These are phyloP conservation scores for Copidosoma floridanum DNA, from an alignment of 1,140 invertebrate species.

Conservation along the genomic window DNA sequence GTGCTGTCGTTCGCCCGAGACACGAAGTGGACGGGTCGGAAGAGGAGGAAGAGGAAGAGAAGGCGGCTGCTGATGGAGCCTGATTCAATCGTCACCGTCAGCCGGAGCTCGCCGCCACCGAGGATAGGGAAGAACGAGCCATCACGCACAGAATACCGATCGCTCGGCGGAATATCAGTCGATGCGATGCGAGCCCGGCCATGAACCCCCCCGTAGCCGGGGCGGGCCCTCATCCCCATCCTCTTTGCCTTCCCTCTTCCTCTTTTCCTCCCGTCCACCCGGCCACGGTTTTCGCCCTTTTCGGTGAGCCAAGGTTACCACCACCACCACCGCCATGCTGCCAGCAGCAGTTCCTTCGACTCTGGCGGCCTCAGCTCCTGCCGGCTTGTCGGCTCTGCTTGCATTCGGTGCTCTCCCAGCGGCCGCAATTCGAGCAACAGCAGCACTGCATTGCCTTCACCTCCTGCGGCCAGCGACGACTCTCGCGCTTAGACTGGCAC, in stretches of 20 bases:
- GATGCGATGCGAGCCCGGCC: constrained; percentile 52
- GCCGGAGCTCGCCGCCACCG: not conserved
- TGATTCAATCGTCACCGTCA: too few species aligned
- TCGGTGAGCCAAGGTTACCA: too few species aligned
- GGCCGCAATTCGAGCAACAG: constrained; percentile 15
- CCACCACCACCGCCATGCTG: constrained; percentile 54
- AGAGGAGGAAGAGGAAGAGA: too few species aligned
- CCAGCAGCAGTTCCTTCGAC: constrained; percentile 35
- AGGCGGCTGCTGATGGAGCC: not conserved
- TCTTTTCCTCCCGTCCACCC: too few species aligned
- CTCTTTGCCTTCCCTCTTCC: too few species aligned
- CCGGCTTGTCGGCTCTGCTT: constrained; percentile 43
- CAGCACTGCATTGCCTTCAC: not conserved
- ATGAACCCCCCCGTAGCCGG: constrained; percentile 56
- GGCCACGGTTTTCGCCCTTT: too few species aligned
- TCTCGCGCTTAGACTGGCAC: constrained; percentile 1
- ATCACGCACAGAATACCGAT: too few species aligned
- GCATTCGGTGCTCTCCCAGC: constrained; percentile 44
- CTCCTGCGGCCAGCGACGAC: constrained; percentile 17
- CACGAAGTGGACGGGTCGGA: too few species aligned
- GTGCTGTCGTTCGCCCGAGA: too few species aligned
- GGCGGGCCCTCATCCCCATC: constrained; percentile 22
- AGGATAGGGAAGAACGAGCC: too few species aligned
- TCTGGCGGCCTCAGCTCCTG: not conserved
- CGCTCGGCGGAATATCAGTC: too few species aligned